Percentiles rank a stretch among this genome's conserved stretches.
Evolutionary conservation across 2,888 invertebrate species (phyloP).

Genomic region (Lasiommata megera): DNA sequence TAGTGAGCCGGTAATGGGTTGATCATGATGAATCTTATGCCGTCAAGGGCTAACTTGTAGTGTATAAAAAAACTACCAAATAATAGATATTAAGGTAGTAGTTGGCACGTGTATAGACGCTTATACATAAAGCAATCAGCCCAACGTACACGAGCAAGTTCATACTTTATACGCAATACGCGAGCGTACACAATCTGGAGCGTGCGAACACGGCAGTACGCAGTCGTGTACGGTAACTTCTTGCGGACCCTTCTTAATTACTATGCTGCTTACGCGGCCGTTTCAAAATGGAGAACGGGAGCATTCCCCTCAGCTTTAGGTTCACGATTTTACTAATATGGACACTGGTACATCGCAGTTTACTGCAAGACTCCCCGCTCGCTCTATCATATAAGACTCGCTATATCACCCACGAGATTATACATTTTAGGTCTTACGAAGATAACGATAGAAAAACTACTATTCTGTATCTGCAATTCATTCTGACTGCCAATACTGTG

Average conservation of each 20-base stretch:
- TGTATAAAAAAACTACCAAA: neutral
- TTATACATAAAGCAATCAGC: neutral
- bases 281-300: conserved; percentile 36
- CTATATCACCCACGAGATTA: too few species aligned
- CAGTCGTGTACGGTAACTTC: conserved; percentile 32
- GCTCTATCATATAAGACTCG: too few species aligned
- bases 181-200: conserved; percentile 50
- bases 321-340: conserved; percentile 19
- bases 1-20: too few species aligned
- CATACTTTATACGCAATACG: conserved; percentile 37
- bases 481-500: too few species aligned
- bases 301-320: conserved; percentile 32
- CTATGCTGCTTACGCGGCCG: conserved; percentile 32
- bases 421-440: too few species aligned
- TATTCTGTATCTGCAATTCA: too few species aligned
- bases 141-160: conserved; percentile 12
- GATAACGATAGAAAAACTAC: too few species aligned
- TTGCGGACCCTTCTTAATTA: conserved; percentile 35
- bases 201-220: conserved; percentile 53
- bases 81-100: too few species aligned
- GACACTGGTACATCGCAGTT: neutral
- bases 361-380: too few species aligned
- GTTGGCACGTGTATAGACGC: neutral
- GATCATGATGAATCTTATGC: too few species aligned
- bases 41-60: too few species aligned